These are phyloP conservation scores for Masticophis lateralis DNA, from an alignment of 2,797 vertebrate genomes.

Conservation along the genomic window DNA sequence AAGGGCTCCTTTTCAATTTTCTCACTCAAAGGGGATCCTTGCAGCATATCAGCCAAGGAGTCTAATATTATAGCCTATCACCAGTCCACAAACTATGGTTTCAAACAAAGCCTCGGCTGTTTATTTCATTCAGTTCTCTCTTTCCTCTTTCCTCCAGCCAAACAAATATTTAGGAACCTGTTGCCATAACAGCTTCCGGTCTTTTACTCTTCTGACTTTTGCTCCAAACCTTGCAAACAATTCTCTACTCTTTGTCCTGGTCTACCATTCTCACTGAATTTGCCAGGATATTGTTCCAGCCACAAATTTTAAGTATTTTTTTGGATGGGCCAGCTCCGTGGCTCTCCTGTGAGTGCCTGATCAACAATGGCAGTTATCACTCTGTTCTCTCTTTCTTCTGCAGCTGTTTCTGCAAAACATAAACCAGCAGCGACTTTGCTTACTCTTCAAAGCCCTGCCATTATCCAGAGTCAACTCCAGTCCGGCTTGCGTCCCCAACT, in stretches of 20 bases:
- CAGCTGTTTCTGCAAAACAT: background rate
- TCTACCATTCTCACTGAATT: background rate
- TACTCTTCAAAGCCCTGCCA: background rate
- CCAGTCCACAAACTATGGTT: background rate
- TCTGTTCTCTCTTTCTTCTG: background rate
- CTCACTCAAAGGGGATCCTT: background rate
- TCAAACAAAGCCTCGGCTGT: background rate
- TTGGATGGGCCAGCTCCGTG: background rate
- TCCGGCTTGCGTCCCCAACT: background rate
- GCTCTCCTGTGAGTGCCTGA: background rate
- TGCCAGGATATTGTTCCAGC: background rate
- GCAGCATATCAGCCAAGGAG: background rate
- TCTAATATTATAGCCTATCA: background rate
- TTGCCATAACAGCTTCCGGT: background rate
- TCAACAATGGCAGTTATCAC: background rate
- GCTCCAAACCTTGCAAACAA: background rate
- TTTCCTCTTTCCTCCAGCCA: background rate
- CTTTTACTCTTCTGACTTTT: background rate
- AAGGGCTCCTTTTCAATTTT: background rate
- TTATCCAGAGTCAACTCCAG: background rate
- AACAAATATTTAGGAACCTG: background rate
- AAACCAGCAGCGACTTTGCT: background rate
- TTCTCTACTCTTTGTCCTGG: background rate
- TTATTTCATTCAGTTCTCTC: background rate
- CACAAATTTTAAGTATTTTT: background rate